A percentile compares a stretch with the other conserved stretches of the same genome.
These are phyloP conservation scores for Coreoperca whiteheadi DNA, from an alignment of 2,113 vertebrate species.

Conservation along the genomic window DNA sequence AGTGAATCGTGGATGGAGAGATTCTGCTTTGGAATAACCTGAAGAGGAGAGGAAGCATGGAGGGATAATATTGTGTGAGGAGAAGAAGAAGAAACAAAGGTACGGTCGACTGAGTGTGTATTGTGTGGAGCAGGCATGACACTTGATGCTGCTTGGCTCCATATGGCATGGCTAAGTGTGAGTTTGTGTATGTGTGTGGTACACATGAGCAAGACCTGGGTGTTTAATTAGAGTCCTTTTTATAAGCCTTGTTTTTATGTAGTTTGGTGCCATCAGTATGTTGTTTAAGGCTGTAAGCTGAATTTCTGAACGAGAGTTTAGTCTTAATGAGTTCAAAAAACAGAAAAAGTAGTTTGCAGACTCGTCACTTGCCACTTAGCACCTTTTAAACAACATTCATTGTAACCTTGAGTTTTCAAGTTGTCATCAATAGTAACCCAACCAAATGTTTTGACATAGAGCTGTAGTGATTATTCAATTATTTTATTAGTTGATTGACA, in stretches of 20 bases:
- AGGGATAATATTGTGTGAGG: slow-evolving; percentile 51
- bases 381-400: not conserved
- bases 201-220: not conserved
- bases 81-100: slow-evolving; percentile 58
- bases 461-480: not conserved
- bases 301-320: slow-evolving; percentile 5
- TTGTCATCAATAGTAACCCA: not conserved
- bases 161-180: slow-evolving; percentile 74
- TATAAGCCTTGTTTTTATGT: not conserved
- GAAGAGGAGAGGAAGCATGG: slow-evolving; percentile 53
- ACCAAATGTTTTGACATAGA: not conserved
- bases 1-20: slow-evolving; percentile 62
- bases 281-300: not conserved
- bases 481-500: not conserved
- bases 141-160: slow-evolving; percentile 82
- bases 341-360: not conserved
- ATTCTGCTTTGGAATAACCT: slow-evolving; percentile 79
- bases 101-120: slow-evolving; percentile 53
- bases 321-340: not conserved
- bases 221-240: slow-evolving; percentile 4
- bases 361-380: not conserved
- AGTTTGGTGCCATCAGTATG: not conserved
- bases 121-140: slow-evolving; percentile 71
- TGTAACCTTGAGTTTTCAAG: not conserved
- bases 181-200: slow-evolving; percentile 24